Evolutionary conservation across 2,797 vertebrate species (phyloP), one percentile per base, ranked within the genome.

Genomic region (Manis javanica): DNA sequence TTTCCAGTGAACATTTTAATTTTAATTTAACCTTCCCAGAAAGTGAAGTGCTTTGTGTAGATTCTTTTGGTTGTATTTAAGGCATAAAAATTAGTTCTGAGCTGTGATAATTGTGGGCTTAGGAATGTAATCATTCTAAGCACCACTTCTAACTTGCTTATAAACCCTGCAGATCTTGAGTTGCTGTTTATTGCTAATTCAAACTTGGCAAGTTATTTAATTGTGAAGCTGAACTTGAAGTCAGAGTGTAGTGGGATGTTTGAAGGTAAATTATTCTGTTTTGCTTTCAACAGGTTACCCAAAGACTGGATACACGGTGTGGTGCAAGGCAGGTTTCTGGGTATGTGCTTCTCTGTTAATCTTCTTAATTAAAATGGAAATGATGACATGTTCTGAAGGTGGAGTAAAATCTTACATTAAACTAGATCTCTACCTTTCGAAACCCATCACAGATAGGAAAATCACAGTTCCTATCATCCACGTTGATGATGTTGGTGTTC

Each of bases 21-120:
- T 98, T 96, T 97, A 96, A 97, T 97, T 97, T 97, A 91, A 94
- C 97, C 92, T 97, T 97, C 83, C 88, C 75, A 95, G 96, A 91
- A 97, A 98, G 96, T 92, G 95, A 96, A 97, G 96, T 94, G 95
- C 95, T 96, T 95, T 96, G 96, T 95, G 88, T 97, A 91, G 92
- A 95, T 94, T 89, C 92, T 96, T 96, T 95, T 94, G 78, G 87
- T 96, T 95, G 96, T 97, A 97, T 97, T 97, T 96, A 97, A 97
- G 91, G 96, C 95, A 96, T 96, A 96, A 97, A 97, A 97, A 96
- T 98, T 98, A 96, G 95, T 97, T 96, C 95, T 97, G 97, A 97
- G 87, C 97, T 95, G 96, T 96, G 97, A 96, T 98, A 98, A 98
- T 94, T 97, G 96, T 94, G 92, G 97, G 97, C 96, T 97, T 96